Conservation (phyloP, 2,797 vertebrate species). For the Coregonus sp. region DNA sequence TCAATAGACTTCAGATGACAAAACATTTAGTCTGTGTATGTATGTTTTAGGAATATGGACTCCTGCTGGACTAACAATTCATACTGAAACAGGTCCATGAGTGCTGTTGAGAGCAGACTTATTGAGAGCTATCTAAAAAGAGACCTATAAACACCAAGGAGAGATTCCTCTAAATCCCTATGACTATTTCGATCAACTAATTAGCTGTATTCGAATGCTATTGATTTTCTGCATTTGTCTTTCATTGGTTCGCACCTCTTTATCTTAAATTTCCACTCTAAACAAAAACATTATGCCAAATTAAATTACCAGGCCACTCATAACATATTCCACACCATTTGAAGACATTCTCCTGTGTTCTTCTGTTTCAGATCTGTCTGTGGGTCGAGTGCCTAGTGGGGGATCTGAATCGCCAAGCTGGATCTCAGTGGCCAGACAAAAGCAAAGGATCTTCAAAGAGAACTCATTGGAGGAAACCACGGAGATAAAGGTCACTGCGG, state of each 20-base stretch:
- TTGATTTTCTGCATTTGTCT: not conserved
- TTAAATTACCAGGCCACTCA: no score
- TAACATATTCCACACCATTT: not conserved
- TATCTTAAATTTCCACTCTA: not conserved
- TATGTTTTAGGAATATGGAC: not conserved
- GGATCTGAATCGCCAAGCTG: constrained; percentile 74
- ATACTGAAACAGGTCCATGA: not conserved
- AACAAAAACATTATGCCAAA: not conserved
- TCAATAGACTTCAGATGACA: not conserved
- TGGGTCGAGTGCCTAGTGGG: constrained; percentile 29
- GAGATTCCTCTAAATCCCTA: no score
- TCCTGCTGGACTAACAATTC: not conserved
- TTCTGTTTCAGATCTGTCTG: constrained; percentile 56
- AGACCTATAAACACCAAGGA: no score
- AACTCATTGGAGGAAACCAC: constrained; percentile 66
- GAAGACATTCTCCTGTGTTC: not conserved
- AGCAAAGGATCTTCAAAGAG: constrained; percentile 80
- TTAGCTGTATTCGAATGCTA: not conserved
- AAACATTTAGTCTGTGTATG: not conserved
- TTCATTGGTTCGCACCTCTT: not conserved
- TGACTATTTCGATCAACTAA: not conserved
- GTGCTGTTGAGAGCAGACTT: not conserved
- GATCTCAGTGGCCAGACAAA: constrained; percentile 84
- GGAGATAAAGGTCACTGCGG: constrained; percentile 46
- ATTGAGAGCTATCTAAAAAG: not conserved